Conservation (phyloP, 2,888 invertebrate genomes). For the Neuroscelio doddi region DNA sequence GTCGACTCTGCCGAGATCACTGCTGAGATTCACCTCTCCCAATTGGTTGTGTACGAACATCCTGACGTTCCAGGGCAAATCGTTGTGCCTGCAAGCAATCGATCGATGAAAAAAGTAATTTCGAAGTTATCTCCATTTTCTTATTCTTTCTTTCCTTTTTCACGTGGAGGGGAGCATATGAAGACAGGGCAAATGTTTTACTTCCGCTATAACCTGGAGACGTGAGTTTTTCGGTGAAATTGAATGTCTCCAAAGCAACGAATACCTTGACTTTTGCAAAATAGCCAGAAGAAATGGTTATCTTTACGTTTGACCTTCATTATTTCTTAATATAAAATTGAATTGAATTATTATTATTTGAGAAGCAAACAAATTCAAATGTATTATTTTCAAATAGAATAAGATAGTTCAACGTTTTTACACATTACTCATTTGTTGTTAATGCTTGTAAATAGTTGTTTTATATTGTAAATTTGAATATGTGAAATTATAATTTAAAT, state of each 20-base stretch:
- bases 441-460: too few species aligned
- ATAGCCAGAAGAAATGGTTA: too few species aligned
- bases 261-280: background rate
- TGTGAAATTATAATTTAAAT: too few species aligned
- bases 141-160: constrained; percentile 7
- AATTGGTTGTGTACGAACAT: constrained; percentile 87
- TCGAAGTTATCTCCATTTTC: constrained; percentile 1
- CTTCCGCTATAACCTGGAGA: background rate
- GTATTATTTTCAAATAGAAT: too few species aligned
- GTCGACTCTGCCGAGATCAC: constrained; percentile 77
- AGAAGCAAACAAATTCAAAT: too few species aligned
- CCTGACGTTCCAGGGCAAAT: constrained; percentile 91
- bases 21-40: constrained; percentile 70
- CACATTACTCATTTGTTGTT: too few species aligned
- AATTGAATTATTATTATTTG: too few species aligned
- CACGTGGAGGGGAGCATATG: background rate
- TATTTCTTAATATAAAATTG: too few species aligned
- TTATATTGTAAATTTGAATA: too few species aligned
- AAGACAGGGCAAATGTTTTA: constrained; percentile 1
- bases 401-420: too few species aligned
- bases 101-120: constrained; percentile 8
- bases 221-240: constrained; percentile 4
- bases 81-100: constrained; percentile 78
- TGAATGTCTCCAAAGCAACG: background rate
- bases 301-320: too few species aligned